These are phyloP conservation scores for Euphonia xanthogaster DNA, from an alignment of 2,797 vertebrate genomes.

Conservation along the genomic window DNA sequence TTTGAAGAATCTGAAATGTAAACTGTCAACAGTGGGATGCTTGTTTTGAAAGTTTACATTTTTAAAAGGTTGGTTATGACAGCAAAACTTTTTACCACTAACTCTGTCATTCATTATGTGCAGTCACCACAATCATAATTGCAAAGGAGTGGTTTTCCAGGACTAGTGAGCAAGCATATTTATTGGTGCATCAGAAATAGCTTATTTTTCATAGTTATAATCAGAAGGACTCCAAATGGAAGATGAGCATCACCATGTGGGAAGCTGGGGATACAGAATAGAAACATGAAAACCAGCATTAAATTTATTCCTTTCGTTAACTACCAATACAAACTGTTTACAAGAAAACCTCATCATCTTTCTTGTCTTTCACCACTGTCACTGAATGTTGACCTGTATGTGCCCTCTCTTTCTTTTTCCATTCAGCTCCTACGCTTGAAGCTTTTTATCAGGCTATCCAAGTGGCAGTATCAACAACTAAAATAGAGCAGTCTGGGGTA, in stretches of 20 bases:
- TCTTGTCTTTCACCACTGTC: not conserved
- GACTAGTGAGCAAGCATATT: constrained; percentile 3
- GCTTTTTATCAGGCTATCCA: not conserved
- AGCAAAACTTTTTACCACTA: constrained; percentile 21
- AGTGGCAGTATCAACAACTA: not conserved
- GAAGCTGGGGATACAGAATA: constrained; percentile 40
- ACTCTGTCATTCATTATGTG: constrained; percentile 19
- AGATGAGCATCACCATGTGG: constrained; percentile 54
- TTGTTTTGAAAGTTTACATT: constrained; percentile 44
- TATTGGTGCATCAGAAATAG: constrained; percentile 60
- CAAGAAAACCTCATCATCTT: constrained; percentile 33
- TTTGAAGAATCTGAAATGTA: not conserved
- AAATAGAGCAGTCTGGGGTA: not conserved
- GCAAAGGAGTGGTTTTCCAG: constrained; percentile 37
- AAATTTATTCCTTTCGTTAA: constrained; percentile 14
- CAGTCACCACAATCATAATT: constrained; percentile 46
- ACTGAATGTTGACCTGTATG: not conserved
- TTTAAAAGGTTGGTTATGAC: constrained; percentile 21
- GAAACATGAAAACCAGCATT: constrained; percentile 14
- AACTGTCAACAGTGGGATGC: not conserved
- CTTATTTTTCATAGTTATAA: constrained; percentile 54
- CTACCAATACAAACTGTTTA: constrained; percentile 41
- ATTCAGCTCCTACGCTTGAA: not conserved
- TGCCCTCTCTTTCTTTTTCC: not conserved
- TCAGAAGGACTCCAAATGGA: constrained; percentile 48